Evolutionary conservation across 2,113 vertebrate species (phyloP).

Genomic region (Phoenicopterus ruber): DNA sequence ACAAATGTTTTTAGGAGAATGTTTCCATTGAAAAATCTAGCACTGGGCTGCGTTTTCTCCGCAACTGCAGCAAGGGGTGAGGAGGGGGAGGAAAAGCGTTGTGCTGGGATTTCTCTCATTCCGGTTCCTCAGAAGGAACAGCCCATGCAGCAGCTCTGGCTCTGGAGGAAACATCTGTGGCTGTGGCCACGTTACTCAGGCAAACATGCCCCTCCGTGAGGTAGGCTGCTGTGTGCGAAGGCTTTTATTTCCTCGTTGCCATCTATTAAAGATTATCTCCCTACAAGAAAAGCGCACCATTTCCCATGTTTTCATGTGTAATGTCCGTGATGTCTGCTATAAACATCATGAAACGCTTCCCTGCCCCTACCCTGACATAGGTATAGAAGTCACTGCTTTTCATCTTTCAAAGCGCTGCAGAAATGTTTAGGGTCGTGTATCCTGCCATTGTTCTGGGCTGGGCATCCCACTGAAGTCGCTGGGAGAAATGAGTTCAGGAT

Average conservation of each 20-base stretch:
- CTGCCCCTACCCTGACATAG: conserved; percentile 5
- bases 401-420: conserved; percentile 24
- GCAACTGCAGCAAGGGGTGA: not conserved
- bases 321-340: conserved; percentile 29
- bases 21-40: not conserved
- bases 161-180: conserved; percentile 65
- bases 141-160: not conserved
- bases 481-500: conserved; percentile 66
- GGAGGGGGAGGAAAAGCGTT: not conserved
- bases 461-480: conserved; percentile 53
- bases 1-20: not conserved
- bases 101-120: conserved; percentile 19
- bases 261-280: conserved; percentile 57
- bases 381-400: conserved; percentile 7
- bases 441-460: conserved; percentile 67
- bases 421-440: conserved; percentile 49
- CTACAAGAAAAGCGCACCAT: not conserved
- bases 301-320: conserved; percentile 57
- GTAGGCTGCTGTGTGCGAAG: not conserved
- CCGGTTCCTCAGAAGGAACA: conserved; percentile 15
- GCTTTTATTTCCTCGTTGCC: conserved; percentile 46
- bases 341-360: not conserved
- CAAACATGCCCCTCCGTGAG: not conserved
- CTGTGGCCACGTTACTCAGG: not conserved
- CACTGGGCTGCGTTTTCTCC: not conserved